Evolutionary conservation across 2,888 invertebrate species (phyloP).

Genomic region (Scaptomyza flava): DNA sequence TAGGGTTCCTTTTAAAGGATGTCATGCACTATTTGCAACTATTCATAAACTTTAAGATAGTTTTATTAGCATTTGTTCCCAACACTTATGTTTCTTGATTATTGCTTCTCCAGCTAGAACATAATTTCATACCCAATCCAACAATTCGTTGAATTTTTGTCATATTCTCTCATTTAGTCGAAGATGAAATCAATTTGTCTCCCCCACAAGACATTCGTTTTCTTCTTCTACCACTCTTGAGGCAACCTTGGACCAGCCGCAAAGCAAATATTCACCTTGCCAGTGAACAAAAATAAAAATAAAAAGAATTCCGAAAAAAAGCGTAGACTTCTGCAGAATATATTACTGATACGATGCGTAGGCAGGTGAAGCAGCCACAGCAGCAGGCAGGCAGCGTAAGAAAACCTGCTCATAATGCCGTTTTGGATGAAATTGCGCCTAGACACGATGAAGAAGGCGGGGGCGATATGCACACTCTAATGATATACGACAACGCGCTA

Average conservation of each 20-base stretch:
- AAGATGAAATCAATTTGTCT: conserved; percentile 63
- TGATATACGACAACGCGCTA: conserved; percentile 66
- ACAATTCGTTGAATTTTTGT: neutral
- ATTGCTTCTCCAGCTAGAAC: neutral
- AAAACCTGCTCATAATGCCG: conserved; percentile 69
- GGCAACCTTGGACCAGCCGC: conserved; percentile 49
- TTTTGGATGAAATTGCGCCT: conserved; percentile 66
- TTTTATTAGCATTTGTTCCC: neutral
- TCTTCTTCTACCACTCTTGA: neutral
- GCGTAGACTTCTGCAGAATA: conserved; percentile 68
- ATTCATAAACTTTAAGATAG: neutral
- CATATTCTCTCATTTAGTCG: conserved; percentile 21
- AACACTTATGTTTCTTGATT: conserved; percentile 4
- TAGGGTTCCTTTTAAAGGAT: too few relatives aligned
- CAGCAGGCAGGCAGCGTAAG: conserved; percentile 32
- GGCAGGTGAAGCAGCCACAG: conserved; percentile 55
- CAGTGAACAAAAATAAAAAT: neutral
- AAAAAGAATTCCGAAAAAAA: conserved; percentile 40
- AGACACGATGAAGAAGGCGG: conserved; percentile 25
- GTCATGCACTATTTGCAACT: too few relatives aligned
- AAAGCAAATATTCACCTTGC: conserved; percentile 41
- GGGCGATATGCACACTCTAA: conserved; percentile 42
- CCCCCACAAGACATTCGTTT: conserved; percentile 24
- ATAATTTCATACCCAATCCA: conserved; percentile 1
- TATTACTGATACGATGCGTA: conserved; percentile 73